Conservation (phyloP, 2,113 vertebrate genomes). For the Calonectris borealis region DNA sequence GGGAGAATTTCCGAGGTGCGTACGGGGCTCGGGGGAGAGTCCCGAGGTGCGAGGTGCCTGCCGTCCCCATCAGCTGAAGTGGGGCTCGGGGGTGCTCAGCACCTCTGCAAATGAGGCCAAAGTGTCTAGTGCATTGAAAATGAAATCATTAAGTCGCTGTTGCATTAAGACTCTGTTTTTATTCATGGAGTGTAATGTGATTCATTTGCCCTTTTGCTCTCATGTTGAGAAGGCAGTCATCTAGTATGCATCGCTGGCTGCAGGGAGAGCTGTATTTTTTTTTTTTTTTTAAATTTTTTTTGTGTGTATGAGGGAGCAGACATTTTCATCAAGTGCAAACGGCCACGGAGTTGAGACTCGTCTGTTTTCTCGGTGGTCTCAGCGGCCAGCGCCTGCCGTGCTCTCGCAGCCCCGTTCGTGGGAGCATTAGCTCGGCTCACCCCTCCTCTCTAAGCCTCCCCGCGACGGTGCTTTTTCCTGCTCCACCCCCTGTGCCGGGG, state of each 20-base stretch:
- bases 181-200: conserved; percentile 60
- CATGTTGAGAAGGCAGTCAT: conserved; percentile 30
- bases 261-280: not conserved
- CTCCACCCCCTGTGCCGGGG: not conserved
- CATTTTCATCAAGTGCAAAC: not conserved
- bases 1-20: not conserved
- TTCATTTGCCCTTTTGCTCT: conserved; percentile 70
- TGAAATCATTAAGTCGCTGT: conserved; percentile 31
- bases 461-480: fast-evolving
- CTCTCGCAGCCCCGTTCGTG: not conserved
- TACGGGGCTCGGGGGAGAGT: fast-evolving
- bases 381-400: fast-evolving
- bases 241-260: conserved; percentile 48
- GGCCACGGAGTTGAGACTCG: not conserved
- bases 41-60: not conserved
- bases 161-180: conserved; percentile 41
- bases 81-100: not conserved
- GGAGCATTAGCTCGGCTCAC: not conserved
- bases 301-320: not conserved
- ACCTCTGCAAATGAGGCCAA: not conserved
- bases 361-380: not conserved
- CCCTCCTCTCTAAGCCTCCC: not conserved
- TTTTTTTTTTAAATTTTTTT: not conserved
- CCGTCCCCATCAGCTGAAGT: not conserved
- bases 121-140: not conserved